A percentile compares a stretch with the other conserved stretches of the same genome.
phyloP scores from a whole-genome alignment of 2,113 vertebrate genomes.

The Bubo bubo region DNA sequence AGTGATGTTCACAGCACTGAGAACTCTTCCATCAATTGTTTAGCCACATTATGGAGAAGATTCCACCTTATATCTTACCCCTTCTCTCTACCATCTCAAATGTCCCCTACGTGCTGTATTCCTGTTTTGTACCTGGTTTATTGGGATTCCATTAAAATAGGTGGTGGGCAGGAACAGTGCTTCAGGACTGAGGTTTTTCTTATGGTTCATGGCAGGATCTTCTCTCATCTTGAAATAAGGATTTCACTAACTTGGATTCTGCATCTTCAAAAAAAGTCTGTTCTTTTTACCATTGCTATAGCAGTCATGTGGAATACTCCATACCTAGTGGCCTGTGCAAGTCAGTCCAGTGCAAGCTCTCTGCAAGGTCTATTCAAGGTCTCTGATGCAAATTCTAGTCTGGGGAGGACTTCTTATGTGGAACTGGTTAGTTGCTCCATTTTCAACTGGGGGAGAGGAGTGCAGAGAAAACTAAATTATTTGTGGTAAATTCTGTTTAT shows the following conservation, averaged over 20 bases:
- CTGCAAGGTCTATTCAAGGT: not conserved
- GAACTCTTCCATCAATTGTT: conserved; percentile 50
- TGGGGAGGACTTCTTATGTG: rapidly evolving
- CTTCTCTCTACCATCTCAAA: not conserved
- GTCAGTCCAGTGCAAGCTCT: not conserved
- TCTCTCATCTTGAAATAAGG: not conserved
- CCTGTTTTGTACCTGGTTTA: not conserved
- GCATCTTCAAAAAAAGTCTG: rapidly evolving
- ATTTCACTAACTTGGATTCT: not conserved
- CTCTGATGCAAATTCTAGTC: not conserved
- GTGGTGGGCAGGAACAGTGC: not conserved
- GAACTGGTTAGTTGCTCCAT: rapidly evolving
- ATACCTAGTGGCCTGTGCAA: not conserved
- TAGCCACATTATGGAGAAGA: conserved; percentile 25
- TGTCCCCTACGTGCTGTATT: not conserved
- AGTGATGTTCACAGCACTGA: conserved; percentile 26
- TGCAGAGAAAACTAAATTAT: too few relatives aligned
- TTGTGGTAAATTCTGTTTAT: not conserved
- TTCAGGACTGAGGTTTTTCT: not conserved
- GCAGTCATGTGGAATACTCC: not conserved
- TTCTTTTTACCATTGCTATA: not conserved
- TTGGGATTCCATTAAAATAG: not conserved
- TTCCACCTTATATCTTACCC: conserved; percentile 7
- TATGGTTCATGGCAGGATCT: not conserved
- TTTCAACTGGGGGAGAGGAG: not conserved